phyloP scores from a whole-genome alignment of 2,888 invertebrate species.

The Mythimna lalbum region DNA sequence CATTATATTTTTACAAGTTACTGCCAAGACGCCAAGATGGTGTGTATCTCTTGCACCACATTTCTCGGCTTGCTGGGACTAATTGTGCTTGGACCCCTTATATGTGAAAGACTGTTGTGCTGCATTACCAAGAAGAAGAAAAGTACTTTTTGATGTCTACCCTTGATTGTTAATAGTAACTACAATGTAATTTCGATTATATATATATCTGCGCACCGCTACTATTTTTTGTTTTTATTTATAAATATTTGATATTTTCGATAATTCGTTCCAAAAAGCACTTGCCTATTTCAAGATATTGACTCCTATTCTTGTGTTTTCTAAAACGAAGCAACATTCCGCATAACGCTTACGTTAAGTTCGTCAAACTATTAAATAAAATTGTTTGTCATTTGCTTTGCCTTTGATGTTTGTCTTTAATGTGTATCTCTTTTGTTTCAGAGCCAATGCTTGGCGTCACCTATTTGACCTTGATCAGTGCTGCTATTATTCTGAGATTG shows the following conservation, averaged over 20 bases:
- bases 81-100: constrained; percentile 44
- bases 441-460: constrained; percentile 61
- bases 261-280: not conserved
- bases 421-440: constrained; percentile 62
- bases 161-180: constrained; percentile 9
- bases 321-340: constrained; percentile 33
- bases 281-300: constrained; percentile 7
- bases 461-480: constrained; percentile 38
- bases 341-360: constrained; percentile 52
- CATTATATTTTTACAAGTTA: not conserved
- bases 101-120: constrained; percentile 50
- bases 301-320: constrained; percentile 37
- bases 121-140: constrained; percentile 21
- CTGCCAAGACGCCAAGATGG: constrained; percentile 31
- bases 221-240: constrained; percentile 28
- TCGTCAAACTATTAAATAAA: constrained; percentile 34
- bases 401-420: constrained; percentile 22
- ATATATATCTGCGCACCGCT: constrained; percentile 14
- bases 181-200: constrained; percentile 15
- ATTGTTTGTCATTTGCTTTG: constrained; percentile 36
- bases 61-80: constrained; percentile 35
- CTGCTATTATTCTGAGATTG: constrained; percentile 38
- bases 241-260: not conserved
- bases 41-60: constrained; percentile 40
- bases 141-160: not conserved